Percentiles rank a stretch among this genome's conserved stretches.
These are phyloP conservation scores for Zaprionus obscuricornis DNA, from an alignment of 2,888 invertebrate species.

Conservation along the genomic window DNA sequence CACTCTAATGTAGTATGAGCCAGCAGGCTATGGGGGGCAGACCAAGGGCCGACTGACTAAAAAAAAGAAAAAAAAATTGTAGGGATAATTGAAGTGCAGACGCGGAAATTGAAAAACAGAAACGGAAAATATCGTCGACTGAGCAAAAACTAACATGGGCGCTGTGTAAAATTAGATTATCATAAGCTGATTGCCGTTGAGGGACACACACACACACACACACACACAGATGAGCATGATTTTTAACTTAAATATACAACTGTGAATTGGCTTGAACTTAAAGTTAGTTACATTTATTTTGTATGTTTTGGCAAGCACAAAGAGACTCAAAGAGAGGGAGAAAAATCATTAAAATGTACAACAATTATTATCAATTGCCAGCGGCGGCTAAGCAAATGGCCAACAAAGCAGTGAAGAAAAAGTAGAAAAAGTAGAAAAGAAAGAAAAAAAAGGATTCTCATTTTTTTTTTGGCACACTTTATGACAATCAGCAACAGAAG, in stretches of 20 bases:
- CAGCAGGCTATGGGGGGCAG: too few species aligned
- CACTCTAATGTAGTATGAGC: too few species aligned
- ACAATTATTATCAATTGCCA: conserved; percentile 63
- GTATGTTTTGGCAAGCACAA: neutral
- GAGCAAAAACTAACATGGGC: conserved; percentile 25
- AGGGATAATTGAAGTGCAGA: conserved; percentile 66
- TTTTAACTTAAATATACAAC: too few species aligned
- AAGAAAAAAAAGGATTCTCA: neutral
- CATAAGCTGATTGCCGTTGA: conserved; percentile 1
- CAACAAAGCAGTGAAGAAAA: conserved; percentile 16
- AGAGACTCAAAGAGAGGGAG: conserved; percentile 2
- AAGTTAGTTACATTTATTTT: too few species aligned
- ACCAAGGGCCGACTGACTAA: conserved; percentile 6
- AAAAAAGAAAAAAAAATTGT: too few species aligned
- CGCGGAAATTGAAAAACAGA: conserved; percentile 68
- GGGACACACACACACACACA: too few species aligned
- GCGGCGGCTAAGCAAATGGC: conserved; percentile 29
- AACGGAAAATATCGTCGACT: conserved; percentile 51
- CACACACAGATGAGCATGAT: too few species aligned
- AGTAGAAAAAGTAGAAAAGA: conserved; percentile 1
- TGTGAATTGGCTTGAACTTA: too few species aligned
- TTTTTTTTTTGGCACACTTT: conserved; percentile 3
- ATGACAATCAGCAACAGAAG: conserved; percentile 14
- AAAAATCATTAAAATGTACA: conserved; percentile 35
- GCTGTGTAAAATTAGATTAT: conserved; percentile 50